Evolutionary conservation across 2,797 vertebrate species (phyloP).

Genomic region (Moxostoma hubbsi): DNA sequence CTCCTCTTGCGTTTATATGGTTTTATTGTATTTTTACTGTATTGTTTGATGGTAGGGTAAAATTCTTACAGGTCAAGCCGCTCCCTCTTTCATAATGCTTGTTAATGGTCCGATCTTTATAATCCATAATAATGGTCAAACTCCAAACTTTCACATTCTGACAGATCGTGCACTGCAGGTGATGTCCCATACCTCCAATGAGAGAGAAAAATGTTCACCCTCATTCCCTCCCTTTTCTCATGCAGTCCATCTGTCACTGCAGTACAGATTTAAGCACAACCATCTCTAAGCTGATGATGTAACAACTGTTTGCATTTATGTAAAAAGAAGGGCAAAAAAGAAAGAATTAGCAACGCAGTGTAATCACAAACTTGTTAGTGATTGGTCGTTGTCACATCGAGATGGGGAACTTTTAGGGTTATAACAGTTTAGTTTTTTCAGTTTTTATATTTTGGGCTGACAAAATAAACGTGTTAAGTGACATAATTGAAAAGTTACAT

Average conservation of each 20-base stretch:
- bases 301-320: slow-evolving; percentile 52
- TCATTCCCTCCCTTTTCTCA: slow-evolving; percentile 26
- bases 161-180: neutral
- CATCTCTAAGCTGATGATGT: slow-evolving; percentile 45
- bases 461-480: no score
- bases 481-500: no score
- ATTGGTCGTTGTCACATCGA: slow-evolving; percentile 39
- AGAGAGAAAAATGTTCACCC: slow-evolving; percentile 28
- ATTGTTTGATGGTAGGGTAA: no score
- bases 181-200: slow-evolving; percentile 54
- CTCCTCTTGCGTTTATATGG: slow-evolving; percentile 13
- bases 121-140: neutral
- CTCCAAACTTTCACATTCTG: slow-evolving; percentile 6
- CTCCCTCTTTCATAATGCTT: slow-evolving; percentile 11
- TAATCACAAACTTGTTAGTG: slow-evolving; percentile 5
- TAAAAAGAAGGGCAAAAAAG: slow-evolving; percentile 28
- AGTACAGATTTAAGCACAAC: slow-evolving; percentile 43
- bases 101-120: neutral
- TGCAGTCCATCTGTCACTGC: slow-evolving; percentile 69
- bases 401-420: slow-evolving; percentile 23
- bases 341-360: slow-evolving; percentile 4
- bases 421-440: no score
- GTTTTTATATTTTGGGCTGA: no score
- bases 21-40: slow-evolving; percentile 24
- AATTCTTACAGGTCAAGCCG: slow-evolving; percentile 22